Conservation (phyloP, 2,888 invertebrate genomes). For the Hypercompe scribonia region DNA sequence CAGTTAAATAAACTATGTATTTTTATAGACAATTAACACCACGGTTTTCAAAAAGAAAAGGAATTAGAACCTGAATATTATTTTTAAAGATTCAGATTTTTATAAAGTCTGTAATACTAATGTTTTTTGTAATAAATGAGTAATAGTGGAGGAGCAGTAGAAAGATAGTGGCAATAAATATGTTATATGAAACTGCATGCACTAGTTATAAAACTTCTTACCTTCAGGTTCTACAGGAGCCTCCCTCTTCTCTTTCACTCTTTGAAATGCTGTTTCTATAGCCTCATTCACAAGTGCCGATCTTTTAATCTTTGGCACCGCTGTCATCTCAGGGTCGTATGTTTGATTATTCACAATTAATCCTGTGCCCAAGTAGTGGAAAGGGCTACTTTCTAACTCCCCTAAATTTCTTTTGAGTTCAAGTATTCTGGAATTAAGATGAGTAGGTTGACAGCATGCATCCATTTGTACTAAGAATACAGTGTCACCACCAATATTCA, state of each 20-base stretch:
- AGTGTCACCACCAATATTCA: no score
- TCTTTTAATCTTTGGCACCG: slow-evolving; percentile 56
- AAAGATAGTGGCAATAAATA: no score
- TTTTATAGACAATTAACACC: no score
- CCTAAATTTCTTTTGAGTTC: slow-evolving; percentile 68
- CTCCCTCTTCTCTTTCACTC: slow-evolving; percentile 50
- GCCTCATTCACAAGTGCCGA: slow-evolving; percentile 50
- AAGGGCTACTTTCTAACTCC: slow-evolving; percentile 63
- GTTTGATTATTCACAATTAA: slow-evolving; percentile 62
- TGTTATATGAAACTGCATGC: neutral
- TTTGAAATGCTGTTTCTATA: slow-evolving; percentile 54
- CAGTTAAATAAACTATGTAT: no score
- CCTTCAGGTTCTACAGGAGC: slow-evolving; percentile 23
- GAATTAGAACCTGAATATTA: no score
- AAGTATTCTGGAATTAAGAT: slow-evolving; percentile 59
- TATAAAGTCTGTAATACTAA: no score
- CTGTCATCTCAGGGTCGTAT: slow-evolving; percentile 58
- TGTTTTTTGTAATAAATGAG: no score
- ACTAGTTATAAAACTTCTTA: neutral
- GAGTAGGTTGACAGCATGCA: neutral
- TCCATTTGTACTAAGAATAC: no score
- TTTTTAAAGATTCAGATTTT: no score
- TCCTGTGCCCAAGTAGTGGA: slow-evolving; percentile 63
- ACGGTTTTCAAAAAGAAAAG: no score
- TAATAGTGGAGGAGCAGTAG: no score